Evolutionary conservation across 2,888 invertebrate species (phyloP), one percentile per base, ranked within the genome.

Genomic region (Leptinotarsa juncta): DNA sequence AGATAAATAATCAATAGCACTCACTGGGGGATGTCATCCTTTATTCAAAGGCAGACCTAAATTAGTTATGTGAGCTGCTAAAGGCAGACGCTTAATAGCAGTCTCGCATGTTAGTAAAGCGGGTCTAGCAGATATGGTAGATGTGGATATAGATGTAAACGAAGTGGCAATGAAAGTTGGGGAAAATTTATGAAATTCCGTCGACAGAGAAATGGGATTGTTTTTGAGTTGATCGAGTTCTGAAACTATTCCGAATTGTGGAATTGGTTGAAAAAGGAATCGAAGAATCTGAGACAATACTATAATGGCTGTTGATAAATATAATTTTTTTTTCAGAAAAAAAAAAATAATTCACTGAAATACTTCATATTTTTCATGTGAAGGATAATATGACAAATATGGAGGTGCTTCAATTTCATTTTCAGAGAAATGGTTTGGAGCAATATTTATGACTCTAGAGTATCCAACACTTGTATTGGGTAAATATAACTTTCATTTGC

Each of bases 1-100:
- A 26, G 23, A 60, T 60, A 23, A 60, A 60, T 60, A 60, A 60
- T 60, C 60, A 60, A 60, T 60, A 16, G 60, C 60, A 60, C 60
- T 60, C 14, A 60, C 26, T 60, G 15, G 60, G 20, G 23, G 18
- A 53, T 26, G 26, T 23, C 16, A 60, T 60, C 60, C 20, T 23
- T 26, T 60, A 60, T 60, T 60, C 60, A 60, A 60, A 60, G 60
- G 60, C 7, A 60, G 26, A 23, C 15, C 14, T 26, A 60, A 60
- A 60, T 60, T 60, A 60, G 60, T 60, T 60, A 26, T 15, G 60
- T 20, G 26, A 60, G 60, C 60, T 60, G 60, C 20, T 60, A 15
- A 20, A 60, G 20, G 60, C 60, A 60, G 60, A 53, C n/a, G 60
- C 15, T 26, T 60, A 60, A 60, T 60, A 14, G 60, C 26, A 60